Evolutionary conservation across 2,888 invertebrate genomes (phyloP).

Genomic region (Microctonus hyperodae): DNA sequence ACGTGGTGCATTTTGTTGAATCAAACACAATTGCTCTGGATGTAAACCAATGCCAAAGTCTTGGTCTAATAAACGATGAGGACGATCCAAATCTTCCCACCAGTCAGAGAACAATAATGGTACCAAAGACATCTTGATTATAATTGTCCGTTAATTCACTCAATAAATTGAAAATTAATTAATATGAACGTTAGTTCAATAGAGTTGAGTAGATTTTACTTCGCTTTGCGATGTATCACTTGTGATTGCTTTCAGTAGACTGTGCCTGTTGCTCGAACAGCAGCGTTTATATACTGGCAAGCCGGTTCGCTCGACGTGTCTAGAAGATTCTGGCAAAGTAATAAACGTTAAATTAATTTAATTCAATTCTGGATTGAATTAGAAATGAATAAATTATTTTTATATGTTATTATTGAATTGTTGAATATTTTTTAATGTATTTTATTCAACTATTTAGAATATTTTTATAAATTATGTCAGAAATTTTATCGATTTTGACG

Average conservation of each 20-base stretch:
- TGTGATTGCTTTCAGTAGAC: slow-evolving; percentile 29
- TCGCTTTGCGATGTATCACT: slow-evolving; percentile 21
- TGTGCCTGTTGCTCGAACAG: slow-evolving; percentile 22
- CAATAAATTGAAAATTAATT: background rate
- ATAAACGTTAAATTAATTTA: background rate
- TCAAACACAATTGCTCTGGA: slow-evolving; percentile 71
- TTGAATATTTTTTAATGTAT: background rate
- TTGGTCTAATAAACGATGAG: slow-evolving; percentile 79
- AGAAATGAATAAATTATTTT: background rate
- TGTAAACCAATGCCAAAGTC: slow-evolving; percentile 79
- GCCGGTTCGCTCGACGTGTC: slow-evolving; percentile 32
- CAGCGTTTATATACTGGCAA: slow-evolving; percentile 36
- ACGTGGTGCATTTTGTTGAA: slow-evolving; percentile 25
- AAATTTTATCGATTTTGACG: background rate
- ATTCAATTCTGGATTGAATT: background rate
- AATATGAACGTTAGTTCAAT: background rate
- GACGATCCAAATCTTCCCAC: slow-evolving; percentile 80
- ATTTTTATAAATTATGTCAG: background rate
- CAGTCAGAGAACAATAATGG: slow-evolving; percentile 84
- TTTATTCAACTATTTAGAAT: background rate
- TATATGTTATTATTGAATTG: background rate
- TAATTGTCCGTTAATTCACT: slow-evolving; percentile 4
- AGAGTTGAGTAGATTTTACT: slow-evolving; percentile 1
- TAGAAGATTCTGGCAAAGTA: slow-evolving; percentile 27
- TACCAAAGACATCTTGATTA: slow-evolving; percentile 73